phyloP scores from a whole-genome alignment of 2,797 vertebrate genomes.

The Phaenicophaeus curvirostris region DNA sequence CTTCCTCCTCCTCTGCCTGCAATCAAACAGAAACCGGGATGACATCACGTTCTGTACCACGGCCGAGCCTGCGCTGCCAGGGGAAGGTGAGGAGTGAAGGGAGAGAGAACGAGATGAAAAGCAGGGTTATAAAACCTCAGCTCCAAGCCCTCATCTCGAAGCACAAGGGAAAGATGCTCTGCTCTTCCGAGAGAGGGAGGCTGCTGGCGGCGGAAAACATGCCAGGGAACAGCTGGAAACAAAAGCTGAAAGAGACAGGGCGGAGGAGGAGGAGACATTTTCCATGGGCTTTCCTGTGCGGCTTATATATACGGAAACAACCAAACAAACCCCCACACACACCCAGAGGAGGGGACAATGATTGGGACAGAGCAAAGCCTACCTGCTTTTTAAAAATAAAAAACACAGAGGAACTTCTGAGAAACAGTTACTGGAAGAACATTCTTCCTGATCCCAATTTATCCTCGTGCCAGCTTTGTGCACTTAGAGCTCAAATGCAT shows the following conservation, averaged over 20 bases:
- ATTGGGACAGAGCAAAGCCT: neutral
- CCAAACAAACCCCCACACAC: neutral
- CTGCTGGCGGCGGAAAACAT: neutral
- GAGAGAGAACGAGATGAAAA: neutral
- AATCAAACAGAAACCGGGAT: neutral
- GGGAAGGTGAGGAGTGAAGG: neutral
- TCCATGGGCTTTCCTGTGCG: neutral
- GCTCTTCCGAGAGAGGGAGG: neutral
- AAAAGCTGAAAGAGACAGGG: neutral
- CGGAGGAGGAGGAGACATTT: conserved; percentile 8
- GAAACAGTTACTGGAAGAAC: neutral
- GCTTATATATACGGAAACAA: neutral
- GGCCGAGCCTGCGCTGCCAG: neutral
- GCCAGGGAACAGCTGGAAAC: conserved; percentile 39
- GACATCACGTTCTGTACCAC: neutral
- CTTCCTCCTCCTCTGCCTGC: neutral
- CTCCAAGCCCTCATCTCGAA: neutral
- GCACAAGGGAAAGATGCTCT: neutral
- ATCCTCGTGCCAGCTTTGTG: neutral
- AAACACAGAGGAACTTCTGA: neutral
- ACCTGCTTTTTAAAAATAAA: neutral
- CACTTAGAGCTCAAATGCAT: neutral
- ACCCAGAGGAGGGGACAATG: neutral
- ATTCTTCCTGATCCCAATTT: neutral
- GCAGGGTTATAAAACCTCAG: neutral